Evolutionary conservation across 1,140 invertebrate species (phyloP).

Genomic region (Sminthurides bifidus): DNA sequence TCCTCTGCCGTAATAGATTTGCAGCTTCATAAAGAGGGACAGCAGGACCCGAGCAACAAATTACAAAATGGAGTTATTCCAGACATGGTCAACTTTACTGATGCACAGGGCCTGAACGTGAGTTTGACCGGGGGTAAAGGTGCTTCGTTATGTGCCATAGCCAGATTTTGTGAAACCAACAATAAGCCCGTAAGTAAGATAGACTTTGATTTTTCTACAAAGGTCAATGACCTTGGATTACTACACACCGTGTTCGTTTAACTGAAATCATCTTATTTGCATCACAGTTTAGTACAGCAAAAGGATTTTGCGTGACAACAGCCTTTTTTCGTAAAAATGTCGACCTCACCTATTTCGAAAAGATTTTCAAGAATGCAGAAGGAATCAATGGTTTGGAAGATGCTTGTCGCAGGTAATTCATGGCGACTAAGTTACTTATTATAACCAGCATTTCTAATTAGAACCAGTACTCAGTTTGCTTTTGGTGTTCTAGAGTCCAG

Average conservation of each 20-base stretch:
- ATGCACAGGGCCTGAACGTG: constrained; percentile 39
- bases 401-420: constrained; percentile 17
- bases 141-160: constrained; percentile 50
- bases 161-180: background rate
- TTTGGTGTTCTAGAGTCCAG: constrained; percentile 17
- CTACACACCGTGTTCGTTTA: background rate
- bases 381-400: constrained; percentile 10
- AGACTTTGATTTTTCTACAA: background rate
- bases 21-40: too few species aligned
- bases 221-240: background rate
- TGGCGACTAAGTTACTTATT: background rate
- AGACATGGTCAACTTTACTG: constrained; percentile 9
- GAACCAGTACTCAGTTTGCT: background rate
- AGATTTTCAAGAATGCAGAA: constrained; percentile 39
- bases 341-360: too few species aligned
- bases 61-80: background rate
- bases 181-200: constrained; percentile 32
- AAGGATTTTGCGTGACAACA: constrained; percentile 49
- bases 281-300: constrained; percentile 39
- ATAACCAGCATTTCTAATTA: background rate
- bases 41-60: background rate
- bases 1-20: background rate
- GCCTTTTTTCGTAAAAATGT: constrained; percentile 44
- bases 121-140: constrained; percentile 58
- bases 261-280: background rate